Percentiles rank a stretch among this genome's conserved stretches.
phyloP scores from a whole-genome alignment of 1,140 invertebrate genomes.

The Cyclina sinensis region DNA sequence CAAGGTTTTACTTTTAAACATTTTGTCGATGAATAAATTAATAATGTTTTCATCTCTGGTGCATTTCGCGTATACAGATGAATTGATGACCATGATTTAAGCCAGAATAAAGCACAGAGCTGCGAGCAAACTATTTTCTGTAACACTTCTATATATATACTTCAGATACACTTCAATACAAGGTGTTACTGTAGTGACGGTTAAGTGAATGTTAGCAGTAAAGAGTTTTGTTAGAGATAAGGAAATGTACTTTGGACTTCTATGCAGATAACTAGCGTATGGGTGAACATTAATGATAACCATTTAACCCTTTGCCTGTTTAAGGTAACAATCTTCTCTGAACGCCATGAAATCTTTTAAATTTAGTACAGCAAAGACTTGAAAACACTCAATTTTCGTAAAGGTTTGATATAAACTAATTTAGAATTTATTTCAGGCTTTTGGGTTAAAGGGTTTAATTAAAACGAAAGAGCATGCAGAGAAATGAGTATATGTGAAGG shows the following conservation, averaged over 20 bases:
- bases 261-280: constrained; percentile 34
- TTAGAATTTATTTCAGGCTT: no score
- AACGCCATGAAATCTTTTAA: no score
- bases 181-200: neutral
- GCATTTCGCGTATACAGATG: neutral
- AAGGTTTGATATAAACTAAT: no score
- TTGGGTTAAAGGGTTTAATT: neutral
- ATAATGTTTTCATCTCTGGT: no score
- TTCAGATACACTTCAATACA: no score
- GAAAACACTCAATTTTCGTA: no score
- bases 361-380: no score
- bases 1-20: no score
- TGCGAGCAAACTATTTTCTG: neutral
- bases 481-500: neutral
- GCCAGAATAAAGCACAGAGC: neutral
- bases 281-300: neutral
- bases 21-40: no score
- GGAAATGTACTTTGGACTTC: constrained; percentile 15
- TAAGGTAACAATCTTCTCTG: no score
- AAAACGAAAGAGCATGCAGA: neutral
- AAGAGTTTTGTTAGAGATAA: constrained; percentile 19
- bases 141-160: no score
- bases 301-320: neutral
- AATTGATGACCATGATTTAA: neutral
- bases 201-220: constrained; percentile 26